Evolutionary conservation across 2,113 vertebrate genomes (phyloP), one percentile per base, ranked within the genome.

Genomic region (Echinops telfairi): DNA sequence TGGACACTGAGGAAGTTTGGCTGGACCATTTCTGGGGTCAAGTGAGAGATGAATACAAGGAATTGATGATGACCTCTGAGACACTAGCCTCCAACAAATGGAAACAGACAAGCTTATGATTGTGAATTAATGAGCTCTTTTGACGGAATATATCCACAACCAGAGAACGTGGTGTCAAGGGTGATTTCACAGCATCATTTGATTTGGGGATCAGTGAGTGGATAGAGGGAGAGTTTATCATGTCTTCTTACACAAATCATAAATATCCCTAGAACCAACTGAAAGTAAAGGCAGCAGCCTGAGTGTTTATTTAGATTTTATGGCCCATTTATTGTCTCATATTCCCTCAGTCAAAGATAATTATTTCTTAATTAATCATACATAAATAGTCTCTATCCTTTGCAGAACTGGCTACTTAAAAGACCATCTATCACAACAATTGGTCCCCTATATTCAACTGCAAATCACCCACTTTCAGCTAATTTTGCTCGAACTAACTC

Each of bases 281-380:
- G 88, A 97, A 97, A 97, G 93, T 96, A 96, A 96, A 0, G 0
- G 31, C 57, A 95, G 89, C n/a, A 86, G 71, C 57, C 83, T 95
- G 83, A 81, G 17, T 95, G 84, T 98, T 98, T 97, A 94, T 95
- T 98, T 97, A 96, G 91, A 93, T 97, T 97, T 97, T 97, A 98
- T 94, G 79, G 75, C 79, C 88, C 89, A 96, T 98, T 98, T 97
- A 97, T 97, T 96, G 90, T 96, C 96, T 97, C 93, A 95, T 73
- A 94, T 97, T 98, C 88, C 94, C 36, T 77, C 88, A 96, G 88
- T 89, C 88, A 89, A 96, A 89, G 92, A 97, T 97, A 98, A 98
- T 97, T 97, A 97, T 97, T 97, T 98, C 95, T 97, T 95, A 97
- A 98, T 98, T 98, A 98, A 97, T 98, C 95, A 97, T 93, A 95